phyloP scores from a whole-genome alignment of 2,888 invertebrate genomes.

The Choristoneura rosaceana region DNA sequence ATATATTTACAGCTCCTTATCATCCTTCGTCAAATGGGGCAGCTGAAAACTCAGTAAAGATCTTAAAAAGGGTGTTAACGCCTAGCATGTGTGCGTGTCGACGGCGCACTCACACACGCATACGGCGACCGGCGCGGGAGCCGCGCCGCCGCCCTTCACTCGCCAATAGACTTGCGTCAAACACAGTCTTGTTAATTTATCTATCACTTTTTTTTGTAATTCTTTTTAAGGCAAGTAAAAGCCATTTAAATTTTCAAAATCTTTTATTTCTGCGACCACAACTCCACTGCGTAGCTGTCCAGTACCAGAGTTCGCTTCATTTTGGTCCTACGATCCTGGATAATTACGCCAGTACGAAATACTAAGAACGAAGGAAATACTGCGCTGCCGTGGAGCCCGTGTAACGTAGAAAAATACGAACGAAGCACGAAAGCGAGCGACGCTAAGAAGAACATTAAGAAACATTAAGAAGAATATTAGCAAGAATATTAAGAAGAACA shows the following conservation, averaged over 20 bases:
- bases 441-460: background rate
- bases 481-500: background rate
- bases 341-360: background rate
- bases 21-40: slow-evolving; percentile 19
- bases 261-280: too few species aligned
- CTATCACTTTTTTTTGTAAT: too few species aligned
- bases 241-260: too few species aligned
- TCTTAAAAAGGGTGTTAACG: background rate
- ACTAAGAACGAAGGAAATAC: background rate
- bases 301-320: background rate
- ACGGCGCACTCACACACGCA: too few species aligned
- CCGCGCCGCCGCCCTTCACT: too few species aligned
- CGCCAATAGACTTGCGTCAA: too few species aligned
- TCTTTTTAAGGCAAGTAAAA: too few species aligned
- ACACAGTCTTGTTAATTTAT: too few species aligned
- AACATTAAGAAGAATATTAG: background rate
- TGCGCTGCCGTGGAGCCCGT: background rate
- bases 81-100: too few species aligned
- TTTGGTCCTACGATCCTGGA: background rate
- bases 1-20: slow-evolving; percentile 1
- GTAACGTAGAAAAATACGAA: background rate
- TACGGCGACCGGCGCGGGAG: too few species aligned
- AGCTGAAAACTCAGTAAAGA: slow-evolving; percentile 3
- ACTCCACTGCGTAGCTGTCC: background rate
- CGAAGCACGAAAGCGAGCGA: too few species aligned